Conservation (phyloP, 2,888 invertebrate genomes). For the Oscheius sp. region DNA sequence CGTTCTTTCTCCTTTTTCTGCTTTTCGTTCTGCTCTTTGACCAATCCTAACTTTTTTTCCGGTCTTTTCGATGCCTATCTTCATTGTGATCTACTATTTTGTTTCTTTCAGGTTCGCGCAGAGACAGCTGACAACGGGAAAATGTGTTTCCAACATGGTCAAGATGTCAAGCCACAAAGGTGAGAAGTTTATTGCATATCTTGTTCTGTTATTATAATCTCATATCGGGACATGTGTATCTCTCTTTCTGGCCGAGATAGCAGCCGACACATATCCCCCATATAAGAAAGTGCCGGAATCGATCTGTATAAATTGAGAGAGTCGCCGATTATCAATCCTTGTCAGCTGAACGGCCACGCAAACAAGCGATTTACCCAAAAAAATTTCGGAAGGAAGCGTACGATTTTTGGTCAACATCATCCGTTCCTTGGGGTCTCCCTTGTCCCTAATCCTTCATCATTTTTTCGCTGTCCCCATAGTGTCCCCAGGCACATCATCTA, state of each 20-base stretch:
- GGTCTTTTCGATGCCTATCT: not conserved
- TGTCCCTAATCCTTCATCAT: not conserved
- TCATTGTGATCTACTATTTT: conserved; percentile 3
- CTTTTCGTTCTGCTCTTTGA: conserved; percentile 12
- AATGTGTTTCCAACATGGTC: conserved; percentile 34
- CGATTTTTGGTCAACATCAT: conserved; percentile 21
- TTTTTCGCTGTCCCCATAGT: not conserved
- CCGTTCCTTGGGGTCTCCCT: not conserved
- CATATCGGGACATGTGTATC: not conserved
- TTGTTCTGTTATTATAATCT: conserved; percentile 13
- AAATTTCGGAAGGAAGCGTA: conserved; percentile 1
- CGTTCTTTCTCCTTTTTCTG: not conserved
- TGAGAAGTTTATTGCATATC: not conserved
- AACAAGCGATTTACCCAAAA: conserved; percentile 5
- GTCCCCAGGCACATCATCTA: conserved; percentile 24
- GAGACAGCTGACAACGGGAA: not conserved
- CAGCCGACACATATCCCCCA: no score
- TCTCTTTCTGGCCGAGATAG: not conserved
- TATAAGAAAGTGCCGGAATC: not conserved
- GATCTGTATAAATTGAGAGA: conserved; percentile 23
- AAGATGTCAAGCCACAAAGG: conserved; percentile 30
- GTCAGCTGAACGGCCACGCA: conserved; percentile 28
- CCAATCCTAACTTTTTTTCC: conserved; percentile 14
- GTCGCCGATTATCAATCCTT: conserved; percentile 31
- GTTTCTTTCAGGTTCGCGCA: conserved; percentile 24